phyloP scores from a whole-genome alignment of 2,797 vertebrate species.

The Rhabdophis nuchalis region DNA sequence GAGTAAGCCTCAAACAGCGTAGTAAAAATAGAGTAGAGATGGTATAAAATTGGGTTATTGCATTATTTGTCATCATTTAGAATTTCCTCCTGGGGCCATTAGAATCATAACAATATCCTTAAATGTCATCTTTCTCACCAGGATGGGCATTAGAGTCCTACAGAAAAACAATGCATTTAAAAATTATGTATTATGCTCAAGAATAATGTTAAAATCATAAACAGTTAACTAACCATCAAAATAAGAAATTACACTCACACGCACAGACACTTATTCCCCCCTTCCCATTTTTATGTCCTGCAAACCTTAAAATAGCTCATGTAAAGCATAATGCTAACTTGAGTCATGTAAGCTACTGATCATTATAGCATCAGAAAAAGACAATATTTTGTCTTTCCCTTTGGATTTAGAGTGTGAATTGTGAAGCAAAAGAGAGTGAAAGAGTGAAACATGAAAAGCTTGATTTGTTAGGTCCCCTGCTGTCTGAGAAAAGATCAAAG shows the following conservation, averaged over 20 bases:
- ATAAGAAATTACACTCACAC: constrained; percentile 23
- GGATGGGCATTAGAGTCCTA: neutral
- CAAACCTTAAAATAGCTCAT: constrained; percentile 53
- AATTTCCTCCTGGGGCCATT: constrained; percentile 43
- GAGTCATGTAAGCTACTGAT: constrained; percentile 63
- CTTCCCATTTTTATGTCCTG: neutral
- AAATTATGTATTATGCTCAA: neutral
- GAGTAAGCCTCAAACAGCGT: constrained; percentile 39
- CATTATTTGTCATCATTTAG: constrained; percentile 53
- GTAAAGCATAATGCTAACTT: constrained; percentile 65
- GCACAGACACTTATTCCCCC: neutral
- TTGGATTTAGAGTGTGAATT: constrained; percentile 73
- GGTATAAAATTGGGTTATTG: constrained; percentile 37
- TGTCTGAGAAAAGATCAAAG: constrained; percentile 89
- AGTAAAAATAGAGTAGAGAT: constrained; percentile 51
- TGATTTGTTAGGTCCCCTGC: constrained; percentile 90
- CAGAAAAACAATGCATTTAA: neutral
- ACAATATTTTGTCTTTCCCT: constrained; percentile 78
- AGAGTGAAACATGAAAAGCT: constrained; percentile 90
- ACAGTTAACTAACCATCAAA: constrained; percentile 44
- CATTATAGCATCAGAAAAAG: constrained; percentile 80
- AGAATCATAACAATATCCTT: constrained; percentile 25
- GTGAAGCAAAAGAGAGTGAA: constrained; percentile 75
- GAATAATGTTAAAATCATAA: constrained; percentile 25
- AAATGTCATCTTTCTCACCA: constrained; percentile 39